Base-by-base conservation (phyloP, 2,797 vertebrate genomes). In the Crocidura indochinensis region DNA sequence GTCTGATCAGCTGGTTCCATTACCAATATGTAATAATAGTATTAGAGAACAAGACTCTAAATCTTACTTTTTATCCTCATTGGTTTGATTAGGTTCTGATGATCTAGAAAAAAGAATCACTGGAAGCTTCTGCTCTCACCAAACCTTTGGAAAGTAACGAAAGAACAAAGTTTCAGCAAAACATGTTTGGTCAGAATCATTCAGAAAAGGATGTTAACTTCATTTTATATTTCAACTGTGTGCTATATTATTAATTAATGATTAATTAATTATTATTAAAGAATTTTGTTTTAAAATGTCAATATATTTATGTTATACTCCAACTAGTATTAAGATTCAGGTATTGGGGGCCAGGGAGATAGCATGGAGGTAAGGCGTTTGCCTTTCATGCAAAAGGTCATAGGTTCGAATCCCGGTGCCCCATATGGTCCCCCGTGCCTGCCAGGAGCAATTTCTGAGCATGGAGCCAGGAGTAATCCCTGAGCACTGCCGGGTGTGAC, bases 61-160 rank as follows among this genome's bases (percentile, higher is more conserved):
- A 67, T 71, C 56, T 74, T 75, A 4, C 29, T 62, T 69, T 31
- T 67, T 83, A 44, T 53, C 84, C n/a, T 77, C 22, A 24, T 64
- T 91, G 49, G 7, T 73, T 95, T 87, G 78, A 74, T 89, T 56
- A 73, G 8, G 1, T 64, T 84, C 24, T 71, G 22, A 75, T 56
- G 62, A 83, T 81, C 20, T 22, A 90, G 75, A 76, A 72, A 76
- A 27, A 81, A 44, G 78, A 82, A 19, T 27, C 6, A 4, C 31
- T 20, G 5, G 27, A 15, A 53, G 5, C 22, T 74, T 10, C n/a
- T 22, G 24, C 22, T 84, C 20, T 76, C 53, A 69, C 4, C 31
- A 82, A 46, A 67, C 47, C 84, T 71, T 60, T 75, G 56, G 49
- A 64, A 27, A 71, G 17, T 71, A 9, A 24, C 31, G 22, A 44